Evolutionary conservation across 2,797 vertebrate species (phyloP), one percentile per base, ranked within the genome.

Genomic region (Todus mexicanus): DNA sequence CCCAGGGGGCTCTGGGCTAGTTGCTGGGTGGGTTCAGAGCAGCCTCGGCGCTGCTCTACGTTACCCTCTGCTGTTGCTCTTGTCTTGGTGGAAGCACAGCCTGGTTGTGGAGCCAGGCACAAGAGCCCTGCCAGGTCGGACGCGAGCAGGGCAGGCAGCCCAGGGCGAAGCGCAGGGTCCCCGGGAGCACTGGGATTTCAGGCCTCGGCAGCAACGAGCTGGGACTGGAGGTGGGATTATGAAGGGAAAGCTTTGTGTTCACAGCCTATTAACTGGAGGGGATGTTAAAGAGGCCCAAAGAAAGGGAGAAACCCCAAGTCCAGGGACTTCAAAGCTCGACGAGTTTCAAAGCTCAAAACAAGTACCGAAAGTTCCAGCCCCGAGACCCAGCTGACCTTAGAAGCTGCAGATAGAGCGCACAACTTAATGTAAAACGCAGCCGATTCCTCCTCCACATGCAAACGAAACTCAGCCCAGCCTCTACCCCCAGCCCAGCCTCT

Each of bases 91-190:
- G 68, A 29, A 45, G 38, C 47, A 31, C 60, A 51, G 78, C 6
- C 64, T 23, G 43, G 43, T 4, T 12, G 31, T 20, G 18, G 33
- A n/a, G 4, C 56, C 10, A 50, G 63, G 64, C 65, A 70, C 47
- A 4, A 7, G 5, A 38, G 53, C 10, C 54, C 71, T 59, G 54
- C 48, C 4, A 13, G 3, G 22, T 5, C 2, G 4, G 50, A 5
- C 10, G 4, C 0, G 1, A 51, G 35, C 1, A 13, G 50, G 76
- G 33, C 35, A 42, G 1, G 7, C 4, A 53, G 87, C 53, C 2
- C 4, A 48, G 27, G 54, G 53, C 40, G 66, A 42, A 50, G 57
- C 12, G 3, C 42, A 38, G 26, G 1, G 23, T 15, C 9, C 33
- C 8, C 12, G 1, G 50, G 27, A 25, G 21, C n/a, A 20, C 47